phyloP scores from a whole-genome alignment of 2,888 invertebrate species.

The Pollenia labialis region DNA sequence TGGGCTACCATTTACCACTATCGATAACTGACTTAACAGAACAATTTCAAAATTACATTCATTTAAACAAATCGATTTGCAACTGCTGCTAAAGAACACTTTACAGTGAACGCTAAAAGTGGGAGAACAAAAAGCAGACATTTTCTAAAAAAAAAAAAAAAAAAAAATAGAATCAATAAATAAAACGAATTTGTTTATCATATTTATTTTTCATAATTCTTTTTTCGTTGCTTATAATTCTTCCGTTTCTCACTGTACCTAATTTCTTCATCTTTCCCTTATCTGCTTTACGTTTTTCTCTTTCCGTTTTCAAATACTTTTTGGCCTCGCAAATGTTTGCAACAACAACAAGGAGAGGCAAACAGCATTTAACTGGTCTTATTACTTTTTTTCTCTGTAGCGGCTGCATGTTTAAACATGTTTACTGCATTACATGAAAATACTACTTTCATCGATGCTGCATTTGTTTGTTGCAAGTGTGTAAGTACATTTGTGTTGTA shows the following conservation, averaged over 20 bases:
- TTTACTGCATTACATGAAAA: slow-evolving; percentile 56
- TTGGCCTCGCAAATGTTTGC: slow-evolving; percentile 43
- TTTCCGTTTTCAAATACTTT: slow-evolving; percentile 40
- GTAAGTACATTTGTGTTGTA: background rate
- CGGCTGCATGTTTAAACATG: slow-evolving; percentile 46
- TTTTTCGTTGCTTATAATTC: background rate
- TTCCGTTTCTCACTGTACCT: slow-evolving; percentile 29
- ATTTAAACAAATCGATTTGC: slow-evolving; percentile 30
- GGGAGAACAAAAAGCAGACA: no score
- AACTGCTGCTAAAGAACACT: background rate
- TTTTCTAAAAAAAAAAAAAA: background rate
- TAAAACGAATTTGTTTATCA: no score
- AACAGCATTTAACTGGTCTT: slow-evolving; percentile 40
- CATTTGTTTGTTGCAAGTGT: slow-evolving; percentile 43
- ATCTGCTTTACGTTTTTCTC: background rate
- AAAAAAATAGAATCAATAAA: background rate
- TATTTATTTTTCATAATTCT: no score
- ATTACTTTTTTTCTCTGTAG: slow-evolving; percentile 42
- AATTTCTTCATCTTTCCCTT: background rate
- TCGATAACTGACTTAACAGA: slow-evolving; percentile 27
- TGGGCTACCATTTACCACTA: slow-evolving; percentile 18
- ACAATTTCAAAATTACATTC: slow-evolving; percentile 30
- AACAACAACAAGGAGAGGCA: slow-evolving; percentile 14
- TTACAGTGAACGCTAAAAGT: background rate
- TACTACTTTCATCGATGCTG: slow-evolving; percentile 53